A percentile compares a stretch with the other conserved stretches of the same genome.
These are phyloP conservation scores for Mus minutoides DNA, from an alignment of 2,797 vertebrate species.

Conservation along the genomic window DNA sequence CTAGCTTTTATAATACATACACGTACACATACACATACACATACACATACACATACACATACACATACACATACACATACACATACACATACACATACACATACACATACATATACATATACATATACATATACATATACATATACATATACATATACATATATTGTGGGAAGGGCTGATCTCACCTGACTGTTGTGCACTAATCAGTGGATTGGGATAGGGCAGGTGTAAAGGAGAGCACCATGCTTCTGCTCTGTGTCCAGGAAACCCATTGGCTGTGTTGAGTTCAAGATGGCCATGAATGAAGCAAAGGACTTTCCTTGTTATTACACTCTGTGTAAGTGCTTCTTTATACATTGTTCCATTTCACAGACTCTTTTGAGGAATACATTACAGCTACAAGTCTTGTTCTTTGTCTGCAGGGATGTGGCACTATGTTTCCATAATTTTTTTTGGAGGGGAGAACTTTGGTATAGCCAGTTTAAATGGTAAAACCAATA, in stretches of 20 bases:
- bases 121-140: too few relatives aligned
- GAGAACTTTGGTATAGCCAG: neutral
- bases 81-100: neutral
- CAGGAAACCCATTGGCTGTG: neutral
- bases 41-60: neutral
- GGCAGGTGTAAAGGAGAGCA: neutral
- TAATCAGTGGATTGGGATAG: rapidly evolving
- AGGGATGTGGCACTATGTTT: neutral
- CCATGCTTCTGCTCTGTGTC: neutral
- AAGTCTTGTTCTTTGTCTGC: neutral
- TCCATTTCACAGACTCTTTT: neutral
- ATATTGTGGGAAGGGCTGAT: neutral
- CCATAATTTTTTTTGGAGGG: neutral
- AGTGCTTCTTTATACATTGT: neutral
- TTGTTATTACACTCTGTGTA: neutral
- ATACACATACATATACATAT: neutral
- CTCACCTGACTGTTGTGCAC: neutral
- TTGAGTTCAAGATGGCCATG: neutral
- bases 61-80: neutral
- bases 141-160: too few relatives aligned
- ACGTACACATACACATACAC: neutral
- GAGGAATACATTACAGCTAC: neutral
- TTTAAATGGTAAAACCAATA: neutral
- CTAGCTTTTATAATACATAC: neutral
- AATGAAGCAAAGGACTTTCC: neutral